phyloP scores from a whole-genome alignment of 2,888 invertebrate genomes.

The Palloptera scutellata region DNA sequence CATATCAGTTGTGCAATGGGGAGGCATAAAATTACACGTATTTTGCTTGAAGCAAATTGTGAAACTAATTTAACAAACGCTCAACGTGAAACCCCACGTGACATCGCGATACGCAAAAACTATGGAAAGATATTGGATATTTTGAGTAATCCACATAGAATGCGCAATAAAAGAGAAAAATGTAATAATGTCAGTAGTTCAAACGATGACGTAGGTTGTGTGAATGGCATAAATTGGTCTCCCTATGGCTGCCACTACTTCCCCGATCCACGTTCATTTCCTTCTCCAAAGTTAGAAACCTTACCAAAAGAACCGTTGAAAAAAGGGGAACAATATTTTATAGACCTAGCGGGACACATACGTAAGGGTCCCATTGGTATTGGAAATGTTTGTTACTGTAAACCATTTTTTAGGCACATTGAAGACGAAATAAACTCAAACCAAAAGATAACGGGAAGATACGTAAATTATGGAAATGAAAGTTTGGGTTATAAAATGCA shows the following conservation, averaged over 20 bases:
- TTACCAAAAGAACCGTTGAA: slow-evolving; percentile 84
- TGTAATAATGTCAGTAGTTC: slow-evolving; percentile 17
- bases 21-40: slow-evolving; percentile 86
- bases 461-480: slow-evolving; percentile 20
- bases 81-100: slow-evolving; percentile 83
- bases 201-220: slow-evolving; percentile 39
- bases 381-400: slow-evolving; percentile 92
- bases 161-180: slow-evolving; percentile 52
- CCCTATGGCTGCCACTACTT: slow-evolving; percentile 93
- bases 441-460: slow-evolving; percentile 43
- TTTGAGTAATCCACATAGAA: slow-evolving; percentile 67
- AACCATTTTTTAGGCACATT: slow-evolving; percentile 88
- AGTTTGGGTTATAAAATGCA: slow-evolving; percentile 81
- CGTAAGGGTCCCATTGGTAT: slow-evolving; percentile 95
- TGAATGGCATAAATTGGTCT: slow-evolving; percentile 74
- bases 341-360: slow-evolving; percentile 93
- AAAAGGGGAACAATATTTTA: slow-evolving; percentile 91
- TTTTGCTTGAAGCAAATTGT: slow-evolving; percentile 87
- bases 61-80: slow-evolving; percentile 69
- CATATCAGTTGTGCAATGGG: slow-evolving; percentile 96
- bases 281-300: slow-evolving; percentile 84
- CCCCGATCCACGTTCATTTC: slow-evolving; percentile 85
- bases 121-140: slow-evolving; percentile 85
- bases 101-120: slow-evolving; percentile 88
- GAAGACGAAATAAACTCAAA: slow-evolving; percentile 83